Percentiles rank a stretch among this genome's conserved stretches.
These are phyloP conservation scores for Serilophus lunatus DNA, from an alignment of 2,113 vertebrate species.

Conservation along the genomic window DNA sequence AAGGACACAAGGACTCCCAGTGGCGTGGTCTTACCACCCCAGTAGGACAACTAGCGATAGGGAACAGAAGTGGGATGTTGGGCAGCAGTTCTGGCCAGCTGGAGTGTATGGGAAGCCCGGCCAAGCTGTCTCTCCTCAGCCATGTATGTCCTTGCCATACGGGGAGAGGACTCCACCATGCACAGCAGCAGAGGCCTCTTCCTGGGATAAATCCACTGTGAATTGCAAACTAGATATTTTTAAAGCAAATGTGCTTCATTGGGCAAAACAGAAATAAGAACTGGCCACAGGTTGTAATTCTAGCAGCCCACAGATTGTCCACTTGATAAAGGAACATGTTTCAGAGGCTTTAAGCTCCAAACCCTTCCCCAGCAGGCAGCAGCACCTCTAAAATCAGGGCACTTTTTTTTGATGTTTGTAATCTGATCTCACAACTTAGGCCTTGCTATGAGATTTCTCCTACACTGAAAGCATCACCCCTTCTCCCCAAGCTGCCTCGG, in stretches of 20 bases:
- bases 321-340: not conserved
- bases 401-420: not conserved
- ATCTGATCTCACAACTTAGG: no score
- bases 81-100: not conserved
- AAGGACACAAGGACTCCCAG: not conserved
- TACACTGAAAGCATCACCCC: not conserved
- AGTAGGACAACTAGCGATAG: fast-evolving
- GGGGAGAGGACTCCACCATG: not conserved
- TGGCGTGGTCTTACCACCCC: not conserved
- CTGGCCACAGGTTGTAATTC: not conserved
- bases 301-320: not conserved
- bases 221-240: not conserved
- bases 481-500: not conserved
- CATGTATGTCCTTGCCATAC: not conserved
- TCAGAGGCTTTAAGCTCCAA: not conserved
- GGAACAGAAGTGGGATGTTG: not conserved
- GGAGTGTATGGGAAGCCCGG: not conserved
- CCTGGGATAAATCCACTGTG: not conserved
- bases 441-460: not conserved
- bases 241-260: fast-evolving
- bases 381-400: not conserved
- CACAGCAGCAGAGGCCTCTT: not conserved
- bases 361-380: not conserved
- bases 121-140: not conserved
- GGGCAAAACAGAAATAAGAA: not conserved